phyloP scores from a whole-genome alignment of 1,140 invertebrate species.

The Tribolium castaneum region DNA sequence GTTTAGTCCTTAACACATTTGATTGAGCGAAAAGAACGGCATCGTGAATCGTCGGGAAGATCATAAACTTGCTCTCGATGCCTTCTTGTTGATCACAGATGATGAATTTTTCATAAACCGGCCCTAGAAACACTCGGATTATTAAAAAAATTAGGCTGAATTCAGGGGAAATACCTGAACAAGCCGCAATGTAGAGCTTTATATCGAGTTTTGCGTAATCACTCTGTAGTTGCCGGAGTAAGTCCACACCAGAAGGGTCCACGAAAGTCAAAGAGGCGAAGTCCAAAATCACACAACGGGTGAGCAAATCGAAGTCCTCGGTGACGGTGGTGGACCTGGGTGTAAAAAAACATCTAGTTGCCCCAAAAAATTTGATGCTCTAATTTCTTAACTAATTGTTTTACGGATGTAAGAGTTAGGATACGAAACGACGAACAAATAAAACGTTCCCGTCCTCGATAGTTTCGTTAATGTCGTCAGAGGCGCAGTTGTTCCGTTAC shows the following conservation, averaged over 20 bases:
- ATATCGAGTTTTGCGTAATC: conserved; percentile 70
- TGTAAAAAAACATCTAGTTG: no score
- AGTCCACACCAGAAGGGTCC: conserved; percentile 74
- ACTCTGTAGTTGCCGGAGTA: conserved; percentile 68
- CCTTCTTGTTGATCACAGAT: conserved; percentile 69
- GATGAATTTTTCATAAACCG: conserved; percentile 73
- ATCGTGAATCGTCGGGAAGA: conserved; percentile 79
- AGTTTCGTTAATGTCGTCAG: no score
- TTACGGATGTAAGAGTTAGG: no score
- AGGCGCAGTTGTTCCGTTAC: no score
- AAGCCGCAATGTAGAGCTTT: conserved; percentile 70
- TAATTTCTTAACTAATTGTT: no score
- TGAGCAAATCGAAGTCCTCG: conserved; percentile 1
- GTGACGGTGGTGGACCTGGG: neutral
- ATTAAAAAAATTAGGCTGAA: neutral
- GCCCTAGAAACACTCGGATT: conserved; percentile 66
- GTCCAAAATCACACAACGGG: conserved; percentile 69
- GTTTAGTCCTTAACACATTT: conserved; percentile 35
- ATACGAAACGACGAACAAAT: no score
- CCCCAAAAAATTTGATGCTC: no score
- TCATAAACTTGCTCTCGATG: conserved; percentile 67
- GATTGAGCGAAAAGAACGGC: conserved; percentile 72
- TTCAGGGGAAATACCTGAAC: conserved; percentile 67
- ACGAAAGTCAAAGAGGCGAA: conserved; percentile 76
- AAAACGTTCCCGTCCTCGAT: no score